phyloP scores from a whole-genome alignment of 2,888 invertebrate species.

The Argyra leucocephala region DNA sequence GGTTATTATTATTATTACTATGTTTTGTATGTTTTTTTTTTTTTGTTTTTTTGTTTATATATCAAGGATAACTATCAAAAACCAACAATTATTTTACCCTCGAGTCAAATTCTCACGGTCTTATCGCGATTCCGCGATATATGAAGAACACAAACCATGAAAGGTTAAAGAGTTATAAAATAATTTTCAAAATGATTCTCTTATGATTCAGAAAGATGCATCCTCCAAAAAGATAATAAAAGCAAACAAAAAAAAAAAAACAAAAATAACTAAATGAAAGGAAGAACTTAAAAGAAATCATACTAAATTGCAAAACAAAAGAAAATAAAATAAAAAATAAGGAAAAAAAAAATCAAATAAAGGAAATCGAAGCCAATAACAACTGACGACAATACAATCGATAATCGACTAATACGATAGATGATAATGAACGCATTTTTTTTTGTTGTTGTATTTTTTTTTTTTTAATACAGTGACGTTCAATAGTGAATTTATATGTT shows the following conservation, averaged over 20 bases:
- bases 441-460: too few relatives aligned
- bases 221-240: too few relatives aligned
- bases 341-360: background rate
- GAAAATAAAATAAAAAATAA: background rate
- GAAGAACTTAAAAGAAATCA: background rate
- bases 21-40: background rate
- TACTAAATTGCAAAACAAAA: too few relatives aligned
- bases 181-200: background rate
- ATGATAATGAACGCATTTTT: background rate
- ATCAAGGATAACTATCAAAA: slow-evolving; percentile 1
- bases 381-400: slow-evolving; percentile 9
- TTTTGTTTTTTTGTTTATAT: background rate
- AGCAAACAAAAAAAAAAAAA: too few relatives aligned
- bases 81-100: slow-evolving; percentile 11
- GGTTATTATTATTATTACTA: background rate
- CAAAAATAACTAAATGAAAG: too few relatives aligned
- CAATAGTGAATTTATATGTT: too few relatives aligned
- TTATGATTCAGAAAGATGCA: background rate
- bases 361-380: background rate
- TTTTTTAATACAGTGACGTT: too few relatives aligned
- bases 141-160: background rate
- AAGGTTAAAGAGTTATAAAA: background rate
- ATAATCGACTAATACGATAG: slow-evolving; percentile 8
- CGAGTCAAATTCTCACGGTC: slow-evolving; percentile 10
- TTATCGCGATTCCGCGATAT: slow-evolving; percentile 7